These are phyloP conservation scores for Myiopsitta monachus DNA, from an alignment of 2,113 vertebrate genomes.

Conservation along the genomic window DNA sequence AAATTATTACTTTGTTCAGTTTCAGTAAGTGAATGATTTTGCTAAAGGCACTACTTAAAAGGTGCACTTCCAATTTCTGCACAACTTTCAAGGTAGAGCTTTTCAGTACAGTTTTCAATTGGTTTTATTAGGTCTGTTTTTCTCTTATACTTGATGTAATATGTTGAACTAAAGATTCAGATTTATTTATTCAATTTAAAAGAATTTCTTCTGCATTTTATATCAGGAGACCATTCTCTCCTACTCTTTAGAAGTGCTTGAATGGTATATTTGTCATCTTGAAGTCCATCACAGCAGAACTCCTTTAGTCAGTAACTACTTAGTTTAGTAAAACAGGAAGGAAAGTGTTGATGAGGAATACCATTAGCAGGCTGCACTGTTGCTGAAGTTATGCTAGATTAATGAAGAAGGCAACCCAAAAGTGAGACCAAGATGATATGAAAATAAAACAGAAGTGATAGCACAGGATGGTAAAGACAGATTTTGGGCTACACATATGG, in stretches of 20 bases:
- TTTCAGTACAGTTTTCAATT: not conserved
- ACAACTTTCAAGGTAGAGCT: not conserved
- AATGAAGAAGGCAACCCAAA: not conserved
- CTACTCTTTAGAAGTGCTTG: not conserved
- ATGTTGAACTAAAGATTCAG: not conserved
- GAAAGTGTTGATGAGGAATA: not conserved
- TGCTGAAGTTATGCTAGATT: not conserved
- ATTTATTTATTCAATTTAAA: not conserved
- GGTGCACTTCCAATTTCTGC: not conserved
- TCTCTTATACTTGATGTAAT: not conserved
- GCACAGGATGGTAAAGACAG: not conserved
- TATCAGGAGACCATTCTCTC: not conserved
- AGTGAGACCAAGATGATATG: not conserved
- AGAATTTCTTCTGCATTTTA: not conserved
- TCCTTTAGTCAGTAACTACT: not conserved
- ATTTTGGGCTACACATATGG: not conserved
- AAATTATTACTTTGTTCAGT: not conserved
- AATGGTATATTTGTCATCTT: not conserved
- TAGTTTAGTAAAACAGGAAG: not conserved
- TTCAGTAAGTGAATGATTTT: not conserved
- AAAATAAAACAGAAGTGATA: not conserved
- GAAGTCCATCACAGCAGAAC: not conserved
- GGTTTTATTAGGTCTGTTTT: not conserved
- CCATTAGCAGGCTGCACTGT: not conserved
- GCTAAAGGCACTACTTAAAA: not conserved